Conservation (phyloP, 2,888 invertebrate genomes). For the Drosophila helvetica region DNA sequence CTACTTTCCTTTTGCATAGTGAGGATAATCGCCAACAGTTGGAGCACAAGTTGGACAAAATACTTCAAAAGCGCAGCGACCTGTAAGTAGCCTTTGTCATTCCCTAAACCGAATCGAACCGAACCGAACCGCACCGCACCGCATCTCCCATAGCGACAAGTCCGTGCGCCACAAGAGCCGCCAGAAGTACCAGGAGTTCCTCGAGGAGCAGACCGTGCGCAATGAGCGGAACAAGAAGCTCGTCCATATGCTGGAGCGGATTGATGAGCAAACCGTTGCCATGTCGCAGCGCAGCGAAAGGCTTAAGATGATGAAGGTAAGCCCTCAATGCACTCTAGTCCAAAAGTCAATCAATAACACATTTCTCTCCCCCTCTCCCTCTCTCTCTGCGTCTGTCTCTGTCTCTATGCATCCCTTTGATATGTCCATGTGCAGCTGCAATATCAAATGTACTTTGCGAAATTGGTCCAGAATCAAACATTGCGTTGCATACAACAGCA, state of each 20-base stretch:
- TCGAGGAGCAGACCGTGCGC: conserved; percentile 86
- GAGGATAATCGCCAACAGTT: conserved; percentile 85
- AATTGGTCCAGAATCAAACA: conserved; percentile 82
- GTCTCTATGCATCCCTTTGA: not conserved
- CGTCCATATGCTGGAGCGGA: conserved; percentile 85
- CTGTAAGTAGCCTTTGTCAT: conserved; percentile 83
- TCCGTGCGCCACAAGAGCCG: conserved; percentile 76
- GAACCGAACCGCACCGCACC: not conserved
- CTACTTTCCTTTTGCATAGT: conserved; percentile 71
- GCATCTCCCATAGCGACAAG: conserved; percentile 72
- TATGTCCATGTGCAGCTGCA: conserved; percentile 73
- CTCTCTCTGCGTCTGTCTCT: not conserved
- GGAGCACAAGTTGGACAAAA: conserved; percentile 85
- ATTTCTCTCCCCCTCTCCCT: not conserved
- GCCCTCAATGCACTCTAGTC: not conserved
- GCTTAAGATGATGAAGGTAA: conserved; percentile 85
- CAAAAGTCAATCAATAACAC: conserved; percentile 4
- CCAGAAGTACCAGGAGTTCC: conserved; percentile 82
- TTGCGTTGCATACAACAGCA: conserved; percentile 78
- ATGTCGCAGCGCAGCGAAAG: conserved; percentile 87
- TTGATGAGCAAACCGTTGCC: conserved; percentile 86
- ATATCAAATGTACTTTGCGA: conserved; percentile 83
- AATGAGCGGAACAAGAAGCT: conserved; percentile 87
- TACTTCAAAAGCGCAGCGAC: conserved; percentile 84
- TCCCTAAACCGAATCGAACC: not conserved